Conservation (phyloP, 2,113 vertebrate species). For the Oryzias javanicus region DNA sequence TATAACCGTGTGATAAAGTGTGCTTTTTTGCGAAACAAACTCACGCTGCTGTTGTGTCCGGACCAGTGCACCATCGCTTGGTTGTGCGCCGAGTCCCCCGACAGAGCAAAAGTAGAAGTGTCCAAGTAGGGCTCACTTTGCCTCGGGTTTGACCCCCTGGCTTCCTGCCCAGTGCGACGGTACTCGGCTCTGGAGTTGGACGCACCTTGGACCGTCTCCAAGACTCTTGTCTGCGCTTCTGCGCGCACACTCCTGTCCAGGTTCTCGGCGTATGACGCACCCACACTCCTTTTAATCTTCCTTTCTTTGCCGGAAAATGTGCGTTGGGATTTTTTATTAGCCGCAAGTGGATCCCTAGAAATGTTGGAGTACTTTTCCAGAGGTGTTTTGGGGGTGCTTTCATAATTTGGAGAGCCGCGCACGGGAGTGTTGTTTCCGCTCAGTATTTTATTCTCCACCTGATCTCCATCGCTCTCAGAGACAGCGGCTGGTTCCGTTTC, state of each 20-base stretch:
- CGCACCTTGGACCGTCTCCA: slow-evolving; percentile 64
- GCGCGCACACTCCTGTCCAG: slow-evolving; percentile 44
- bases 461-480: slow-evolving; percentile 14
- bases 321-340: slow-evolving; percentile 1
- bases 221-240: slow-evolving; percentile 40
- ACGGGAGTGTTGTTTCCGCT: slow-evolving; percentile 10
- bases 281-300: slow-evolving; percentile 49
- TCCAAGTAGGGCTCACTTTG: slow-evolving; percentile 80
- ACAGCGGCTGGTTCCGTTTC: slow-evolving; percentile 7
- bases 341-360: slow-evolving; percentile 1
- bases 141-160: slow-evolving; percentile 64
- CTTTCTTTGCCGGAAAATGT: slow-evolving; percentile 1
- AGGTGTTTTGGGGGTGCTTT: background rate
- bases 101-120: slow-evolving; percentile 88
- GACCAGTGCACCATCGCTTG: slow-evolving; percentile 98
- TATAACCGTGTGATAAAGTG: background rate
- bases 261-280: slow-evolving; percentile 16
- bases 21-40: slow-evolving; percentile 58
- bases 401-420: slow-evolving; percentile 13
- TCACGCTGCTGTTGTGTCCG: slow-evolving; percentile 94
- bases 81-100: slow-evolving; percentile 91
- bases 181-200: slow-evolving; percentile 71
- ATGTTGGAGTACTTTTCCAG: slow-evolving; percentile 34
- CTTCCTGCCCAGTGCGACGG: slow-evolving; percentile 77
- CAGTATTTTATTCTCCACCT: slow-evolving; percentile 15